Evolutionary conservation across 35 echinoderm and acorn worm species (phyloP).

Genomic region (Ophioderma brevispina): DNA sequence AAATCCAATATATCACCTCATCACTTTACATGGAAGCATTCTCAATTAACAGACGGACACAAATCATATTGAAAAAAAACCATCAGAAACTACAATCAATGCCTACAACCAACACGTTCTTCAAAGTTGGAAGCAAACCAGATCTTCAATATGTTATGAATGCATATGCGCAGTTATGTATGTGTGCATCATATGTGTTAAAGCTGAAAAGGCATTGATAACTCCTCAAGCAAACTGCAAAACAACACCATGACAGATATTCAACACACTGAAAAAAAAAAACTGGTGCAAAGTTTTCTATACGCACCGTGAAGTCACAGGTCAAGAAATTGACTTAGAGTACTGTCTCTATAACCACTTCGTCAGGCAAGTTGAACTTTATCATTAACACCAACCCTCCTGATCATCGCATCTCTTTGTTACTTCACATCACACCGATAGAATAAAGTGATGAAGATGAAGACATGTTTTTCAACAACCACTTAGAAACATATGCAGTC

Average conservation of each 20-base stretch:
- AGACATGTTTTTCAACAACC: not conserved
- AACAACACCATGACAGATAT: not conserved
- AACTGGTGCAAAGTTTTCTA: conserved; percentile 45
- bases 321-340: conserved; percentile 51
- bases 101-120: conserved; percentile 21
- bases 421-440: conserved; percentile 7
- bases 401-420: not conserved
- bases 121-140: conserved; percentile 56
- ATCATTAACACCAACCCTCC: not conserved
- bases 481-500: conserved; percentile 16
- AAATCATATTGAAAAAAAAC: conserved; percentile 33
- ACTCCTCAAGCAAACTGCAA: conserved; percentile 11
- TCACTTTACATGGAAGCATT: conserved; percentile 4
- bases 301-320: conserved; percentile 46
- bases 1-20: not conserved
- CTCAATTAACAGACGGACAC: not conserved
- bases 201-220: conserved; percentile 65
- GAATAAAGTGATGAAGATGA: conserved; percentile 3
- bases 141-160: conserved; percentile 67
- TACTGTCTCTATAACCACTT: conserved; percentile 2
- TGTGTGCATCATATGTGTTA: conserved; percentile 46
- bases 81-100: conserved; percentile 28
- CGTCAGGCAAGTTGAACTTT: not conserved
- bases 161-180: conserved; percentile 1
- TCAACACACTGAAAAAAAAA: not conserved